Evolutionary conservation across 2,888 invertebrate genomes (phyloP).

Genomic region (Automeris io): DNA sequence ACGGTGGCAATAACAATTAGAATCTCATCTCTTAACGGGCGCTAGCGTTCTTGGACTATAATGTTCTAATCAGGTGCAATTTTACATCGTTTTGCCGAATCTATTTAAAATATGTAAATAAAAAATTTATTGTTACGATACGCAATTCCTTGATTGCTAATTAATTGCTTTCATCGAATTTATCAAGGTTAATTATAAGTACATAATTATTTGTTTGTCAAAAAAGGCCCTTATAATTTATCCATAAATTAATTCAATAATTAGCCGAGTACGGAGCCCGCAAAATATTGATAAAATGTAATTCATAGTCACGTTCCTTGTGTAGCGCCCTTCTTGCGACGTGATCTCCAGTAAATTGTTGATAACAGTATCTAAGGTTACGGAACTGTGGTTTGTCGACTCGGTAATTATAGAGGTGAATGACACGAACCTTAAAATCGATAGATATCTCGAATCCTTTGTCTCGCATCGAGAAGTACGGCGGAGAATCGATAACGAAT

Average conservation of each 20-base stretch:
- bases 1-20: too few species aligned
- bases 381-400: slow-evolving; percentile 10
- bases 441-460: slow-evolving; percentile 12
- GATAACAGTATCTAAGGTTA: slow-evolving; percentile 9
- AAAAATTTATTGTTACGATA: too few species aligned
- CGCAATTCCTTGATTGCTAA: too few species aligned
- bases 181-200: too few species aligned
- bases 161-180: too few species aligned
- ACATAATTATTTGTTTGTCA: too few species aligned
- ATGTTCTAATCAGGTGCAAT: too few species aligned
- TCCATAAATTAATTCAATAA: slow-evolving; percentile 1
- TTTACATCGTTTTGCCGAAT: too few species aligned
- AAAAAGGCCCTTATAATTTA: too few species aligned
- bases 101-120: too few species aligned
- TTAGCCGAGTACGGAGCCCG: background rate
- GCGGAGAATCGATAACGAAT: slow-evolving; percentile 4
- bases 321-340: background rate
- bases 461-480: background rate
- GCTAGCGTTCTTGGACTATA: too few species aligned
- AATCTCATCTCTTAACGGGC: too few species aligned
- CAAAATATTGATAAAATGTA: background rate
- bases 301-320: slow-evolving; percentile 1
- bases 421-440: slow-evolving; percentile 24
- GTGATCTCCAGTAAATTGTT: slow-evolving; percentile 6
- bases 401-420: slow-evolving; percentile 25